Conservation (phyloP, 2,888 invertebrate genomes). For the Sarcophaga carnaria region DNA sequence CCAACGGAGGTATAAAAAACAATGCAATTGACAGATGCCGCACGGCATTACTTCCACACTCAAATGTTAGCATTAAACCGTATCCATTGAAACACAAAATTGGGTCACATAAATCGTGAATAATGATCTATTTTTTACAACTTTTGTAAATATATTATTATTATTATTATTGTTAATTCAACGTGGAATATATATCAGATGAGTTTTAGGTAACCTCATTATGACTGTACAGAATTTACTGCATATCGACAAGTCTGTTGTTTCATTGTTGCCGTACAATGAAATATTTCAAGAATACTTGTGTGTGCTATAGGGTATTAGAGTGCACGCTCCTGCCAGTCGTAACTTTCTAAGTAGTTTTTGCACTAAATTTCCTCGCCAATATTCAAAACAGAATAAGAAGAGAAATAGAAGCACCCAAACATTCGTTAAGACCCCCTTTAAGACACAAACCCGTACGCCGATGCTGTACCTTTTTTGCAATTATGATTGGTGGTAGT, state of each 20-base stretch:
- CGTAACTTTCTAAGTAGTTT: neutral
- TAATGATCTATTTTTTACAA: too few species aligned
- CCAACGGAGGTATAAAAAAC: too few species aligned
- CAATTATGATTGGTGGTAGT: neutral
- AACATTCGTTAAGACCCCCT: constrained; percentile 53
- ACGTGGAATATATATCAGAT: neutral
- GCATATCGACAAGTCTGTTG: neutral
- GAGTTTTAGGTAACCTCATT: neutral
- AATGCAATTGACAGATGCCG: too few species aligned
- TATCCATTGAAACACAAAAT: too few species aligned
- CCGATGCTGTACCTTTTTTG: constrained; percentile 37
- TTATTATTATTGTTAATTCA: too few species aligned
- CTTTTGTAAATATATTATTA: too few species aligned
- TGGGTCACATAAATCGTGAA: too few species aligned
- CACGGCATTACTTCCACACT: too few species aligned
- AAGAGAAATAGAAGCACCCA: constrained; percentile 38
- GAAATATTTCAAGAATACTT: neutral
- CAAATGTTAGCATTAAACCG: too few species aligned
- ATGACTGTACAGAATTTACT: neutral
- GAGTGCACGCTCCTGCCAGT: neutral
- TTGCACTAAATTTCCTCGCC: constrained; percentile 1
- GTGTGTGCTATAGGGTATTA: neutral
- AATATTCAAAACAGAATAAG: constrained; percentile 34
- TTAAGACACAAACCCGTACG: neutral
- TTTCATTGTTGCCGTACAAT: neutral